Percentiles rank a stretch among this genome's conserved stretches.
phyloP scores from a whole-genome alignment of 2,888 invertebrate genomes.

The Asteroscopus sphinx region DNA sequence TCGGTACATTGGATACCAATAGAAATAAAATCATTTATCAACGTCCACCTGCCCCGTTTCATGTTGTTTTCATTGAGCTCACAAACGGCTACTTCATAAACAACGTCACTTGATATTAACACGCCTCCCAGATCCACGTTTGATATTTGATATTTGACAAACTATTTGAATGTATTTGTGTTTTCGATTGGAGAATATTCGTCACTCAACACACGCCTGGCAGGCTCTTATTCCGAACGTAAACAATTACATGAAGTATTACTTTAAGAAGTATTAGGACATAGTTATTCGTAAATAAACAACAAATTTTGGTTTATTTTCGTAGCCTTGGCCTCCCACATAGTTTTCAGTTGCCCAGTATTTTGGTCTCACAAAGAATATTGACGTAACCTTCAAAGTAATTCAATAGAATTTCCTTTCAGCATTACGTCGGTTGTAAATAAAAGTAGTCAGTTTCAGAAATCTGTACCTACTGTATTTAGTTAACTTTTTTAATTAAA shows the following conservation, averaged over 20 bases:
- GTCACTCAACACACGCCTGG: no score
- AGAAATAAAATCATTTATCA: conserved; percentile 4
- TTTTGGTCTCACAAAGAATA: neutral
- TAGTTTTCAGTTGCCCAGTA: neutral
- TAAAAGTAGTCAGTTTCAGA: neutral
- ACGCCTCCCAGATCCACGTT: neutral
- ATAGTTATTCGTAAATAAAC: neutral
- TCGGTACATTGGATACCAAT: no score
- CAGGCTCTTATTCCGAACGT: no score
- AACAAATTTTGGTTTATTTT: no score
- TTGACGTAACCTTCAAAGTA: conserved; percentile 7
- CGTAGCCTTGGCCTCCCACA: neutral
- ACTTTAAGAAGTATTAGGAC: neutral
- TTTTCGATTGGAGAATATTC: neutral
- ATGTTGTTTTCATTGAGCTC: neutral
- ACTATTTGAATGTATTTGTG: neutral
- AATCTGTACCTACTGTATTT: neutral
- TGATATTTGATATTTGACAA: neutral
- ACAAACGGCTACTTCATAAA: conserved; percentile 12
- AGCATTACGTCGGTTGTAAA: neutral
- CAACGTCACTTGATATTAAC: neutral
- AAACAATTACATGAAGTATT: neutral
- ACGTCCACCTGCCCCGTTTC: neutral
- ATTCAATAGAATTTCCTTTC: neutral
- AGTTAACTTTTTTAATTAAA: no score